Conservation (phyloP, 2,888 invertebrate species). For the Ichneumoninae sp. region DNA sequence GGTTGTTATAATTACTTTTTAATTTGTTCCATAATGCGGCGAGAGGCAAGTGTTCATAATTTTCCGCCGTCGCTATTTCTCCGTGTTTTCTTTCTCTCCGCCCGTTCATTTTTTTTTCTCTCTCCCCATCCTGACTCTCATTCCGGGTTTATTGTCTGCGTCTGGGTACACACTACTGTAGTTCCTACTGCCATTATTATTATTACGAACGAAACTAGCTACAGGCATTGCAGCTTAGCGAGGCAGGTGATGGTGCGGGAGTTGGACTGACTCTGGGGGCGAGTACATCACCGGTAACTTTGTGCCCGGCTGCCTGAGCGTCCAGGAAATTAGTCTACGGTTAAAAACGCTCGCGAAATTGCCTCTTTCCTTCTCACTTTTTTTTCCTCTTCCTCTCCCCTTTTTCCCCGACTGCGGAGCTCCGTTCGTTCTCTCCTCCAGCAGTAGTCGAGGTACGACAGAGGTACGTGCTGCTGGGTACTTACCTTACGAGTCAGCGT, state of each 20-base stretch:
- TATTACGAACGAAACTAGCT: constrained; percentile 54
- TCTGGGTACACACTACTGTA: constrained; percentile 59
- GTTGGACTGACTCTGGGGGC: constrained; percentile 74
- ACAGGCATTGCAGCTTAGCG: constrained; percentile 29
- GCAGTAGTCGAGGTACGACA: constrained; percentile 9
- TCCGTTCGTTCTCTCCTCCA: constrained; percentile 42
- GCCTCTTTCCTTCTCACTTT: constrained; percentile 52
- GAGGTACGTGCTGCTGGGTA: constrained; percentile 50
- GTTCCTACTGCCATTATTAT: constrained; percentile 58
- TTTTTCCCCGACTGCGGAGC: constrained; percentile 33
- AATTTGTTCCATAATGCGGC: constrained; percentile 80
- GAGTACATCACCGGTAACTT: constrained; percentile 79
- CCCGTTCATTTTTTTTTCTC: constrained; percentile 41
- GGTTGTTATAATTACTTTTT: constrained; percentile 82
- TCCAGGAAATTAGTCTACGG: constrained; percentile 79
- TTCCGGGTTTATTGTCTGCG: constrained; percentile 48
- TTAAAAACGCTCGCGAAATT: constrained; percentile 72
- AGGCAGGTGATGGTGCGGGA: constrained; percentile 45
- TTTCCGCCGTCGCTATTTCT: constrained; percentile 61
- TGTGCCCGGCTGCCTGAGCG: constrained; percentile 71
- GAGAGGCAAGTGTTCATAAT: constrained; percentile 75
- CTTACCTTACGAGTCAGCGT: constrained; percentile 16
- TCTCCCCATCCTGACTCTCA: constrained; percentile 60
- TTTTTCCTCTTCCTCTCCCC: constrained; percentile 16
- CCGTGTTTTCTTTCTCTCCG: constrained; percentile 36